Percentiles rank a stretch among this genome's conserved stretches.
Conservation (phyloP, 2,888 invertebrate genomes). For the Elegia similella region DNA sequence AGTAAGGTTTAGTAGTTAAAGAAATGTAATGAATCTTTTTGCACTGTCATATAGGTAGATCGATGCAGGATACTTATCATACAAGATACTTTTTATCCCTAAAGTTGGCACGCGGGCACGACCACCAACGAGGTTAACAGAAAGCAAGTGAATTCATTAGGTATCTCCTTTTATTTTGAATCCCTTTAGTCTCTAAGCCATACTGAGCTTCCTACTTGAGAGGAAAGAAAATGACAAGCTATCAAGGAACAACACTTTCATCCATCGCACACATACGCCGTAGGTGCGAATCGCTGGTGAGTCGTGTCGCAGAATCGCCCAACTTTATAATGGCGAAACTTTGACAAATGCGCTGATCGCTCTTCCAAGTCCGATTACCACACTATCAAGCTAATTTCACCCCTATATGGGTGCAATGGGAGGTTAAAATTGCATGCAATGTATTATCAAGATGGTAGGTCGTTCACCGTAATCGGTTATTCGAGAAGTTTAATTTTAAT, state of each 20-base stretch:
- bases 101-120: too few species aligned
- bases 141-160: too few species aligned
- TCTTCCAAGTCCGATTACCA: not conserved
- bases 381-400: conserved; percentile 1
- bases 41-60: too few species aligned
- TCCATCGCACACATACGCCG: not conserved
- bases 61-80: too few species aligned
- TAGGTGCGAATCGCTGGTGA: conserved; percentile 13
- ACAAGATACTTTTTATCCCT: too few species aligned
- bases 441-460: conserved; percentile 3
- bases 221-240: not conserved
- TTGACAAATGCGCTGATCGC: conserved; percentile 6
- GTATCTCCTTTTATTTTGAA: too few species aligned
- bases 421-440: not conserved
- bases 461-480: conserved; percentile 1
- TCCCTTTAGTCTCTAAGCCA: too few species aligned
- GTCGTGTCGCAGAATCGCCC: conserved; percentile 3
- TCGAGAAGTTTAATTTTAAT: not conserved
- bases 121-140: too few species aligned
- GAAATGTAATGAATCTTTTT: too few species aligned
- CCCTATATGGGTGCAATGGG: not conserved
- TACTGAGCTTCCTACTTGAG: too few species aligned
- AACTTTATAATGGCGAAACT: conserved; percentile 12
- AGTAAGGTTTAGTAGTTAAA: too few species aligned
- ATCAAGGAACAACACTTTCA: not conserved